Evolutionary conservation across 2,113 vertebrate species (phyloP), one percentile per base, ranked within the genome.

Genomic region (Thalassoma bifasciatum): DNA sequence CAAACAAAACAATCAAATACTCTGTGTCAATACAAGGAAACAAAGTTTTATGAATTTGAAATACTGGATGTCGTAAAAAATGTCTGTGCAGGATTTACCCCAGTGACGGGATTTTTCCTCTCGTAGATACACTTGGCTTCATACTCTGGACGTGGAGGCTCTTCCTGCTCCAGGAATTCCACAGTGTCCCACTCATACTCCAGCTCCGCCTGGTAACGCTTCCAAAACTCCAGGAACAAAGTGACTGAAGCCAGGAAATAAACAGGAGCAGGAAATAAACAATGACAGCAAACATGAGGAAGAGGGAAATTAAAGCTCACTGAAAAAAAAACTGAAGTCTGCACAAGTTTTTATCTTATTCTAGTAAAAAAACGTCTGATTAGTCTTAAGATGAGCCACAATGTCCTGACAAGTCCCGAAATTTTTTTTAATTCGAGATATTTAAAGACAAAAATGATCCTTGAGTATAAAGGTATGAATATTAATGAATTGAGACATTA

Each of bases 181-280:
- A 96, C 95, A 0, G 96, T 97, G 91, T 98, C 96, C 97, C 97
- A 98, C 12, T 96, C 92, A 2, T 98, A 98, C 81, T 98, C 96
- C 30, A 98, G 91, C 50, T 96, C 94, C 3, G 96, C 96, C 88
- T 98, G 96, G 50, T 96, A 94, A 6, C 96, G 93, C 83, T 98
- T 98, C 97, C 97, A 98, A 50, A 98, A 97, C 92, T 98, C 96
- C 93, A 98, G 86, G 72, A 98, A 98, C 81, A 98, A 70, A 0
- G 96, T 98, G 11, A 98, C 97, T 98, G 2, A 26, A 42, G 46
- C 14, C 46, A 58, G 26, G 70, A 86, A 44, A 68, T 22, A 1
- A 60, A 23, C 24, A 57, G 42, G 47, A 34, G 5, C 52, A 49
- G 57, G 60, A 44, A 71, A 71, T 58, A 46, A 63, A 65, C 19